Conservation (phyloP, 2,113 vertebrate species). For the Chinchilla lanigera region DNA sequence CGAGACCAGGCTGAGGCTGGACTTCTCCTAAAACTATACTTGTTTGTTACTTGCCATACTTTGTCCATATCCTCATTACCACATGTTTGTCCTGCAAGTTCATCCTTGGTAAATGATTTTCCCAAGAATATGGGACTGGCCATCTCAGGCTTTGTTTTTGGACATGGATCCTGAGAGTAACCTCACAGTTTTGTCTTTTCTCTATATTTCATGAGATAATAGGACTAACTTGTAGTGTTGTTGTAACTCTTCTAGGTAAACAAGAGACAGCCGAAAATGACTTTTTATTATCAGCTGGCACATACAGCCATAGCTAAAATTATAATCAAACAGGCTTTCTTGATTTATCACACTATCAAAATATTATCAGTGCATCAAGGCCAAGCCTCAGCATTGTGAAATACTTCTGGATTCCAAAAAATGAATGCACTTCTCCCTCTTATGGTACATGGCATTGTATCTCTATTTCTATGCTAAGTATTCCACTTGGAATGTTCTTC, state of each 20-base stretch:
- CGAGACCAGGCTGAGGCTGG: not conserved
- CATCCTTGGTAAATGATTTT: not conserved
- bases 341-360: not conserved
- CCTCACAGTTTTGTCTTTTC: not conserved
- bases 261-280: not conserved
- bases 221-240: not conserved
- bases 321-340: not conserved
- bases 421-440: not conserved
- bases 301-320: not conserved
- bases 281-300: not conserved
- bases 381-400: not conserved
- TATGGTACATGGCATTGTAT: not conserved
- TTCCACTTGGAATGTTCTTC: not conserved
- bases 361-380: not conserved
- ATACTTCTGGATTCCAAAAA: not conserved
- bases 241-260: not conserved
- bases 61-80: not conserved
- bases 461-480: not conserved
- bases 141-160: not conserved
- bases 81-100: not conserved
- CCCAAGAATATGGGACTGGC: not conserved
- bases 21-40: not conserved
- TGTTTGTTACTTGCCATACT: not conserved
- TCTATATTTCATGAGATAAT: not conserved
- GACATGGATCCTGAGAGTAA: not conserved